Base-by-base conservation (phyloP, 2,888 invertebrate genomes). In the Cerastis leucographa region DNA sequence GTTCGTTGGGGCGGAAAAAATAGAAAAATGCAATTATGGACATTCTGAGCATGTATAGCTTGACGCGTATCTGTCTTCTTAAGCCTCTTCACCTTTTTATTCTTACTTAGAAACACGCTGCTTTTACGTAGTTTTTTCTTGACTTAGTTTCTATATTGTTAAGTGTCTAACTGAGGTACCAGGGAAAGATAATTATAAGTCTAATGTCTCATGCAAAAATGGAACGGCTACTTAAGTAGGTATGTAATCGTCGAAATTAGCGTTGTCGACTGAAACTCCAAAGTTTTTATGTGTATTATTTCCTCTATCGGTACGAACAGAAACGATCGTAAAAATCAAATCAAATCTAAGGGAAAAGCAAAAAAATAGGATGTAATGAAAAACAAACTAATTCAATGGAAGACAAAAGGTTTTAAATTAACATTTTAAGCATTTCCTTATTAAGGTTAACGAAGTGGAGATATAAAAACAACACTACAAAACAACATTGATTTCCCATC, bases 391-490 rank as follows among this genome's bases (percentile, higher is more conserved):
- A 65, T 25, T 22, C n/a, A 22, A 29, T 65, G 22, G 22, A 42
- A 51, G 9, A 64, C n/a, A 66, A 81, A 25, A 54, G 2, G 5
- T 54, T 14, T 61, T 61, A 74, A 71, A 79, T 79, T 64, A 19
- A 67, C 46, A 42, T 74, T 70, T n/a, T 19, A 61, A 61, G 51
- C 59, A 70, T 67, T 73, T 72, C 56, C 65, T 49, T 62, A 44
- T 40, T 29, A 70, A 29, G 35, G 14, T 69, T 66, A 54, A 66
- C 25, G 49, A 56, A 80, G 64, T 73, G 56, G 42, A 25, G 25
- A 29, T 40, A 46, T 49, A 81, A 81, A 75, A 64, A 79, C 67
- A 75, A 62, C 46, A 81, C 62, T 29, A 44, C 17, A 56, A 66
- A 73, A 66, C 40, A 66, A 51, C 29, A 51, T 54, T 61, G 19